Base-by-base conservation (phyloP, 2,113 vertebrate species). In the Siniperca chuatsi region DNA sequence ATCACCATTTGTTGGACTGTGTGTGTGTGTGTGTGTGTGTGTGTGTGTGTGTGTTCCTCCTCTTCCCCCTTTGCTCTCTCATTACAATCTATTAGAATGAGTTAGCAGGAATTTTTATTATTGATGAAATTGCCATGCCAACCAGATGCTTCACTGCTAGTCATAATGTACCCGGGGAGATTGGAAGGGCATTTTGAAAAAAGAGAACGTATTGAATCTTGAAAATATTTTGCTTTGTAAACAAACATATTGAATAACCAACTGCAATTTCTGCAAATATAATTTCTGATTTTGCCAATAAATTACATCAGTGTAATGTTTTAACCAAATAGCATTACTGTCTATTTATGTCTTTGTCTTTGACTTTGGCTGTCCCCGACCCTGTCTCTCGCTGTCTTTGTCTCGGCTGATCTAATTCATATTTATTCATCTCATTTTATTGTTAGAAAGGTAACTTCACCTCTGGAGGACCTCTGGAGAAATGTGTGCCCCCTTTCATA, bases 231-330 rank as follows among this genome's bases (percentile, higher is more conserved):
- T 4, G 20, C 29, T 78, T n/a, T 16, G 78, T 65, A 79, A 91
- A 87, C 86, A 90, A 78, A 84, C 54, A 73, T 87, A 86, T 86
- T 52, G n/a, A 58, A 77, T 84, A 29, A 23, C 81, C 18, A 69
- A 37, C 25, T 80, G 65, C 61, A 79, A 66, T 83, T 88, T 62
- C 62, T 20, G 16, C 79, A 83, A 90, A 89, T 83, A 8, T 74
- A 15, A 91, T 91, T 89, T 81, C 55, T n/a, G 73, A 61, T 40
- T 79, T 75, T 57, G 33, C 10, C 23, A 21, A 50, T 69, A 29
- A 73, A 57, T 78, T 70, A 18, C 52, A 66, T 81, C 58, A 82
- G 48, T 8, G 52, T 48, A 11, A 54, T 61, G 69, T 61, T 73
- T 42, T 18, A 44, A 52, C 57, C 74, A 68, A 66, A 62, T 46